A percentile compares a stretch with the other conserved stretches of the same genome.
These are phyloP conservation scores for Sebastes diploproa DNA, from an alignment of 2,797 vertebrate species.

Conservation along the genomic window DNA sequence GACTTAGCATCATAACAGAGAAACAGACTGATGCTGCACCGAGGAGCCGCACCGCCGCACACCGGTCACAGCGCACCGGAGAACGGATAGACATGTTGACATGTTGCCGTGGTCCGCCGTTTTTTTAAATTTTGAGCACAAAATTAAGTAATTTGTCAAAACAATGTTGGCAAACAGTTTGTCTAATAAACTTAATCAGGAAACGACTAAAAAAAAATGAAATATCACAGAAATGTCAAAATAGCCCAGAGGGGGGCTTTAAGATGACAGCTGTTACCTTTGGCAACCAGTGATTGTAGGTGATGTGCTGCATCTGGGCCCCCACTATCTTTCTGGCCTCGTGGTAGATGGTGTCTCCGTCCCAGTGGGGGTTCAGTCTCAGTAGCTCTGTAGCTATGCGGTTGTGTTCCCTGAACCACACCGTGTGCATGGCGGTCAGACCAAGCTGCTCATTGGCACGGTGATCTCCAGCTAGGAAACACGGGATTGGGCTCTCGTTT, in stretches of 20 bases:
- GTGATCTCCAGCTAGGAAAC: conserved; percentile 96
- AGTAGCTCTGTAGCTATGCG: conserved; percentile 92
- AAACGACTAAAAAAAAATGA: too few species aligned
- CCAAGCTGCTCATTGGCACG: conserved; percentile 96
- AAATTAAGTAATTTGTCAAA: too few species aligned
- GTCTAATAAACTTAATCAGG: too few species aligned
- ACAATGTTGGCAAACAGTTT: too few species aligned
- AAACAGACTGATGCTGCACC: not conserved
- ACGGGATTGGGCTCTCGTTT: conserved; percentile 97
- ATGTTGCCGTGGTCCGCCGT: too few species aligned
- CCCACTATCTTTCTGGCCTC: conserved; percentile 96
- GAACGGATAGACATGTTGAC: too few species aligned
- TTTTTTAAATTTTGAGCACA: too few species aligned
- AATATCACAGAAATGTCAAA: too few species aligned
- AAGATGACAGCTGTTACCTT: conserved; percentile 75
- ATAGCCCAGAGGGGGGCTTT: too few species aligned
- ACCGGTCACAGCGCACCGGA: too few species aligned
- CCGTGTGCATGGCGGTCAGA: conserved; percentile 95
- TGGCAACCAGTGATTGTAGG: conserved; percentile 95
- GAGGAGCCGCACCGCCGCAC: too few species aligned
- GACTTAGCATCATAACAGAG: not conserved
- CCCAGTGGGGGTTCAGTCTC: conserved; percentile 96
- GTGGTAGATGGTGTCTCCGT: conserved; percentile 97
- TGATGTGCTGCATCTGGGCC: conserved; percentile 98
- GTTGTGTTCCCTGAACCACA: conserved; percentile 98